Evolutionary conservation across 1,140 invertebrate species (phyloP).

Genomic region (Drosophila lini): DNA sequence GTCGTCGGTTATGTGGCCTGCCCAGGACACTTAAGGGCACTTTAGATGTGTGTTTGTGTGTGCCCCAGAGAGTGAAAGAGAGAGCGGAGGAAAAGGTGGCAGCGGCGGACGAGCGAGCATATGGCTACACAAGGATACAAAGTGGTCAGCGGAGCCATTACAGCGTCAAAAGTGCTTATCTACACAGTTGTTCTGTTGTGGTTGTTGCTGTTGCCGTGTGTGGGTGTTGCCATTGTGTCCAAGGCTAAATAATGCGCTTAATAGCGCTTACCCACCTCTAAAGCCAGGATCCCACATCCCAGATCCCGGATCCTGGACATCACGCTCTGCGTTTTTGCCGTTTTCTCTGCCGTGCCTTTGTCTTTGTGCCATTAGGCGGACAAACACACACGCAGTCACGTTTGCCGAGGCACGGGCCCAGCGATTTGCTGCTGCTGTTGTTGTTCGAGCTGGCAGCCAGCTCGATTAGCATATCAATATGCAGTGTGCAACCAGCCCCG

Average conservation of each 20-base stretch:
- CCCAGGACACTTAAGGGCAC: constrained; percentile 77
- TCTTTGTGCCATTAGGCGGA: constrained; percentile 72
- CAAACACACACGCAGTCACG: constrained; percentile 41
- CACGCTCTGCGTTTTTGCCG: constrained; percentile 67
- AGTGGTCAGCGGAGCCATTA: constrained; percentile 69
- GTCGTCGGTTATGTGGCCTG: constrained; percentile 79
- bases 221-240: constrained; percentile 46
- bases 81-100: constrained; percentile 6
- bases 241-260: constrained; percentile 79
- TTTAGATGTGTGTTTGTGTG: constrained; percentile 62
- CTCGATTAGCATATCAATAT: constrained; percentile 83
- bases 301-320: constrained; percentile 27
- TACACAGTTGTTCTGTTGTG: constrained; percentile 50
- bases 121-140: constrained; percentile 53
- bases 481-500: constrained; percentile 32
- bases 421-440: constrained; percentile 22
- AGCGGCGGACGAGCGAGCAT: constrained; percentile 20
- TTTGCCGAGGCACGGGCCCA: constrained; percentile 17
- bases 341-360: constrained; percentile 66
- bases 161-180: constrained; percentile 72
- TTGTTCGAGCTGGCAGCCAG: constrained; percentile 19
- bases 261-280: constrained; percentile 69
- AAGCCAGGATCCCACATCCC: constrained; percentile 18
- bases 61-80: constrained; percentile 15
- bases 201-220: constrained; percentile 36